These are phyloP conservation scores for Sphenopsis melanotis DNA, from an alignment of 2,797 vertebrate genomes.

Conservation along the genomic window DNA sequence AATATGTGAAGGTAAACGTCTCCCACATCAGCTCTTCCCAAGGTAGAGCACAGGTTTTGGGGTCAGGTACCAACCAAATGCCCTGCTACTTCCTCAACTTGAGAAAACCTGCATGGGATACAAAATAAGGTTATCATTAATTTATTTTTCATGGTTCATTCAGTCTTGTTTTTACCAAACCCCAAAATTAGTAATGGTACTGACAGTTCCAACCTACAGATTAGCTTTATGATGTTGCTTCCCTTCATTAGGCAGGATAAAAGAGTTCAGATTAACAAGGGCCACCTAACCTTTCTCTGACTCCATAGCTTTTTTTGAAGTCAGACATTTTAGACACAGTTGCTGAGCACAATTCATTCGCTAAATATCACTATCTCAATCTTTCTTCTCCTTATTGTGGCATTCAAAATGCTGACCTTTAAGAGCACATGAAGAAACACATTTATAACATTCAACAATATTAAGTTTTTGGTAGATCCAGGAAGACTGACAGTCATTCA, in stretches of 20 bases:
- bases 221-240: conserved; percentile 48
- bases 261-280: conserved; percentile 37
- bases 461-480: background rate
- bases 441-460: background rate
- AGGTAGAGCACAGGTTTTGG: background rate
- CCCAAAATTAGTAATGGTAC: background rate
- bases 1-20: background rate
- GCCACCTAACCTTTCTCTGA: conserved; percentile 39
- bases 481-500: background rate
- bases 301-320: conserved; percentile 42
- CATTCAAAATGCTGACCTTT: background rate
- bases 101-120: conserved; percentile 62
- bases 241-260: conserved; percentile 53
- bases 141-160: background rate
- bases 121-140: conserved; percentile 42
- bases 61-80: background rate
- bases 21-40: background rate
- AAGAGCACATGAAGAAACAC: background rate
- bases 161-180: background rate
- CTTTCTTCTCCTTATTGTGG: background rate
- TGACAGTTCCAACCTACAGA: conserved; percentile 38
- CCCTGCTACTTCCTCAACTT: background rate
- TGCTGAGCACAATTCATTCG: conserved; percentile 37
- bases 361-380: background rate
- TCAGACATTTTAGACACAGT: conserved; percentile 32